Evolutionary conservation across 2,797 vertebrate genomes (phyloP).

Genomic region (Pseudochirops cupreus): DNA sequence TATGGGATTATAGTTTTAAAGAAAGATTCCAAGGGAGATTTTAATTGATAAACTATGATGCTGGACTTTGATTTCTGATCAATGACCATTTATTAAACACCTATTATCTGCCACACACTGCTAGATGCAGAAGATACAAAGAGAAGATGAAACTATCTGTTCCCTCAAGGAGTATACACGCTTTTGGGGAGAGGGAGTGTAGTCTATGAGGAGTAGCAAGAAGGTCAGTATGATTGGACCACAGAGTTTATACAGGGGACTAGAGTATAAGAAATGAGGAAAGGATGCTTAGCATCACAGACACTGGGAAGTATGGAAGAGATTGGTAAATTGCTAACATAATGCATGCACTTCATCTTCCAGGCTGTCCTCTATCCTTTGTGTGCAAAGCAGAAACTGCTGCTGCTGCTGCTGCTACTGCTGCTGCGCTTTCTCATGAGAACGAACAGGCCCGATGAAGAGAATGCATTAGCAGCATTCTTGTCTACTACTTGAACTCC

Average conservation of each 20-base stretch:
- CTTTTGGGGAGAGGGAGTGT: neutral
- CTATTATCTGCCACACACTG: neutral
- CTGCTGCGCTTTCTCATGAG: conserved; percentile 43
- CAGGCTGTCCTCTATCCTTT: conserved; percentile 57
- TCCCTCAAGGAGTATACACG: neutral
- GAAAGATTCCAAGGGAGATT: neutral
- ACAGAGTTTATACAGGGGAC: neutral
- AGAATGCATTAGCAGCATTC: neutral
- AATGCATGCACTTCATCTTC: conserved; percentile 28
- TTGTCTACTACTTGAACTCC: neutral
- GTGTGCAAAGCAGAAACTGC: conserved; percentile 43
- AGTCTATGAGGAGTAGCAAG: neutral
- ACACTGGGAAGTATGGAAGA: conserved; percentile 43
- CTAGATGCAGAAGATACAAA: neutral
- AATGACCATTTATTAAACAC: neutral
- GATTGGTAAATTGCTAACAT: conserved; percentile 12
- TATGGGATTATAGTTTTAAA: neutral
- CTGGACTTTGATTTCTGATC: neutral
- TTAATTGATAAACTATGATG: neutral
- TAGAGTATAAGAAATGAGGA: neutral
- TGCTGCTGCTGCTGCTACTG: conserved; percentile 33
- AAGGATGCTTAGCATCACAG: neutral
- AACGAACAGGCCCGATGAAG: conserved; percentile 16
- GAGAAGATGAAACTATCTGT: neutral
- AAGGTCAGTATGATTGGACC: neutral